Conservation (phyloP, 30 jellyfish, hydroid and myxozoan species). For the Chrysaora quinquecirrha region DNA sequence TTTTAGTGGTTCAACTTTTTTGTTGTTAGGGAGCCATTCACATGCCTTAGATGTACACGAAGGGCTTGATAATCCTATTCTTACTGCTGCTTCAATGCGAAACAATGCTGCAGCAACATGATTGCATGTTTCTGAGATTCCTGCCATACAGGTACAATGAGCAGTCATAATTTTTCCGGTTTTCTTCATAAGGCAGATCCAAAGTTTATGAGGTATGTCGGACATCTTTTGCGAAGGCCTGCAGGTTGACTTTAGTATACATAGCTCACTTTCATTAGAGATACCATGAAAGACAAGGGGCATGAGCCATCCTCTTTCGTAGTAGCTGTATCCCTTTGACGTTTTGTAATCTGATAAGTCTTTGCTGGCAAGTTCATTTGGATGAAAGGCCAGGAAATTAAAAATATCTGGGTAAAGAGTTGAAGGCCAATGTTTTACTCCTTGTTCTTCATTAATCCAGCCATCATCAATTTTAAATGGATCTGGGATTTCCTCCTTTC, state of each 20-base stretch:
- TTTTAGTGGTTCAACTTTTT: neutral
- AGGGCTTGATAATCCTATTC: neutral
- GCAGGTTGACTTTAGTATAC: neutral
- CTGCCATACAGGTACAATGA: neutral
- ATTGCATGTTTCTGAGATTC: slow-evolving; percentile 6
- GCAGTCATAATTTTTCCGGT: neutral
- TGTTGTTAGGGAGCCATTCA: neutral
- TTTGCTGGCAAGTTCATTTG: neutral
- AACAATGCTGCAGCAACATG: slow-evolving; percentile 23
- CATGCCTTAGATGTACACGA: neutral
- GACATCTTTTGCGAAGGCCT: neutral
- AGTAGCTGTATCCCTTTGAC: neutral
- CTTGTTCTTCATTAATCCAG: neutral
- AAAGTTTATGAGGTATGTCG: neutral
- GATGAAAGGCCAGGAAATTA: neutral
- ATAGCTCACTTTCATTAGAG: neutral
- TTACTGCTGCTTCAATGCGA: neutral
- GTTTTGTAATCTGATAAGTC: neutral
- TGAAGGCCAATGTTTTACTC: neutral
- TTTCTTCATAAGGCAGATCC: neutral
- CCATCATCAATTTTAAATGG: neutral
- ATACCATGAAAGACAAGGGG: neutral
- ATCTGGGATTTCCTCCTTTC: neutral
- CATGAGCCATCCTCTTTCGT: neutral
- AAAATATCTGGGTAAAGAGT: neutral